Conservation (phyloP, 1,140 invertebrate species). For the Chrysomallon squamiferum region DNA sequence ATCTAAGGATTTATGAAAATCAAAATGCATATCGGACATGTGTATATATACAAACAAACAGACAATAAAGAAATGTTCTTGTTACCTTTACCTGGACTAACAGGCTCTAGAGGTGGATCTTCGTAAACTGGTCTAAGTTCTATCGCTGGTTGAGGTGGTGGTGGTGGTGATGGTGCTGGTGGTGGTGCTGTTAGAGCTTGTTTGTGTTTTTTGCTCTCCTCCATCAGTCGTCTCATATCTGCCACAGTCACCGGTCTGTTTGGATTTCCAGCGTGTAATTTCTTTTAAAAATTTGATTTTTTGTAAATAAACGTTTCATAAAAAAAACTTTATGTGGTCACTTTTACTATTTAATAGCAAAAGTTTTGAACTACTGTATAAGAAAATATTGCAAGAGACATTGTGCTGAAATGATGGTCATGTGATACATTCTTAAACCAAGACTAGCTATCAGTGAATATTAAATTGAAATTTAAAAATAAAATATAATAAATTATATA, state of each 20-base stretch:
- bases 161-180: slow-evolving; percentile 13
- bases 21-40: neutral
- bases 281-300: no score
- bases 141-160: slow-evolving; percentile 34
- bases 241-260: slow-evolving; percentile 45
- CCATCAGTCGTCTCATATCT: slow-evolving; percentile 49
- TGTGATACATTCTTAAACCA: no score
- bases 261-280: slow-evolving; percentile 35
- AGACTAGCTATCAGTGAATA: no score
- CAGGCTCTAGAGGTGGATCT: slow-evolving; percentile 48
- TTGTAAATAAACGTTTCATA: no score
- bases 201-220: slow-evolving; percentile 24
- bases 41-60: no score
- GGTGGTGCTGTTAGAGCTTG: slow-evolving; percentile 11
- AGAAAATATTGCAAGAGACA: no score
- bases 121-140: slow-evolving; percentile 43
- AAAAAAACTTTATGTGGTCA: no score
- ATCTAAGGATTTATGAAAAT: neutral
- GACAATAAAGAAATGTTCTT: neutral
- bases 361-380: no score
- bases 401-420: no score
- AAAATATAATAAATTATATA: no score
- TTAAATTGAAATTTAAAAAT: no score
- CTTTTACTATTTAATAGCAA: no score
- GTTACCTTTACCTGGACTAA: slow-evolving; percentile 58